Conservation (phyloP, 2,113 vertebrate genomes). For the Perca fluviatilis region DNA sequence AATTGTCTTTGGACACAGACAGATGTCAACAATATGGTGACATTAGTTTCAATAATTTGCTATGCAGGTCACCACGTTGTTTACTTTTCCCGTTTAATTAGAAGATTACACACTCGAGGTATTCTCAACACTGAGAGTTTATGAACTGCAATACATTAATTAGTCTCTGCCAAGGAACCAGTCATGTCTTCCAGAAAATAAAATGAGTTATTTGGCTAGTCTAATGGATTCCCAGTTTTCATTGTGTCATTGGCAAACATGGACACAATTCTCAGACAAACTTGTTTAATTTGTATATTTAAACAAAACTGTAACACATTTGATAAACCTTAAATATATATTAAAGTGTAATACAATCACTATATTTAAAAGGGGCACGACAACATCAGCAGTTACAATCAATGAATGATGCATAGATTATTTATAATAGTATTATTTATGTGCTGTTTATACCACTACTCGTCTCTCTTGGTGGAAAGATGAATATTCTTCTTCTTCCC, state of each 20-base stretch:
- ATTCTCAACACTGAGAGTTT: conserved; percentile 66
- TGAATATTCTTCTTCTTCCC: conserved; percentile 3
- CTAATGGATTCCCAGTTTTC: conserved; percentile 42
- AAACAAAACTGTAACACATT: conserved; percentile 5
- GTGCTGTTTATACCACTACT: background rate
- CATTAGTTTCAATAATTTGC: conserved; percentile 50
- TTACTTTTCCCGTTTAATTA: conserved; percentile 74
- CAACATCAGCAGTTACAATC: conserved; percentile 1
- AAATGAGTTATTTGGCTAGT: conserved; percentile 44
- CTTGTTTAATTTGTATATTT: background rate
- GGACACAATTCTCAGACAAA: conserved; percentile 1
- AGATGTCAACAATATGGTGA: conserved; percentile 55
- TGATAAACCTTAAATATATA: background rate
- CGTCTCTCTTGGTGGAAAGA: background rate
- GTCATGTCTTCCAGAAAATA: conserved; percentile 41
- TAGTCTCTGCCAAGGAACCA: conserved; percentile 60
- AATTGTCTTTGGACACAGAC: conserved; percentile 52
- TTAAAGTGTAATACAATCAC: background rate
- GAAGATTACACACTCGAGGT: conserved; percentile 78
- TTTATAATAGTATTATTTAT: background rate
- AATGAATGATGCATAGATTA: conserved; percentile 20
- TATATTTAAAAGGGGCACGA: background rate
- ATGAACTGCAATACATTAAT: conserved; percentile 74
- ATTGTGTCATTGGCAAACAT: conserved; percentile 26
- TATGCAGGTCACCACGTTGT: conserved; percentile 70